phyloP scores from a whole-genome alignment of 2,888 invertebrate species.

The Zaprionus bogoriensis region DNA sequence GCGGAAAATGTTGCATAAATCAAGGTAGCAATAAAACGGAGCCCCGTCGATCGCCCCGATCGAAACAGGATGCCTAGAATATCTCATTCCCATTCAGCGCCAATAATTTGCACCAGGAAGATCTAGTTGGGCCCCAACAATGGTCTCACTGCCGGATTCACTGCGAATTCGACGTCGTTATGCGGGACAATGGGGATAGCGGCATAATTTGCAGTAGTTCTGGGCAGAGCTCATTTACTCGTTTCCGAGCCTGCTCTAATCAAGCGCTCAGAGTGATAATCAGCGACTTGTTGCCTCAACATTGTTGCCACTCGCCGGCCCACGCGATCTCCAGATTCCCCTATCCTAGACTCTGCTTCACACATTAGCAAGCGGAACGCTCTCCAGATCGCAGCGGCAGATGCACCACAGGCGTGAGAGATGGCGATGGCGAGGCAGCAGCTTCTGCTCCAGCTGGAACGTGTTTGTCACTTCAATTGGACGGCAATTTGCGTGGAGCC shows the following conservation, averaged over 20 bases:
- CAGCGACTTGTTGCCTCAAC: conserved; percentile 50
- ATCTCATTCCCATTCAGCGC: conserved; percentile 54
- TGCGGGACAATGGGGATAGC: conserved; percentile 53
- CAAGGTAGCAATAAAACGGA: conserved; percentile 73
- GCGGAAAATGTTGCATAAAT: conserved; percentile 77
- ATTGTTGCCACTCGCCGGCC: conserved; percentile 39
- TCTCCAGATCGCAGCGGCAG: conserved; percentile 54
- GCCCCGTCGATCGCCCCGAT: conserved; percentile 49
- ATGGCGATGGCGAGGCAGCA: conserved; percentile 26
- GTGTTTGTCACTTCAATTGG: conserved; percentile 54
- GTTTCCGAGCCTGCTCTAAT: conserved; percentile 28
- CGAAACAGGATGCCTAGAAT: conserved; percentile 61
- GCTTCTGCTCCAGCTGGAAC: conserved; percentile 29
- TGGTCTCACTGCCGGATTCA: conserved; percentile 26
- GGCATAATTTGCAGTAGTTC: conserved; percentile 51
- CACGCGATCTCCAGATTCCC: conserved; percentile 48
- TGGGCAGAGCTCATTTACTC: conserved; percentile 41
- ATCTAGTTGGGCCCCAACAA: conserved; percentile 30
- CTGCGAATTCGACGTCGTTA: conserved; percentile 59
- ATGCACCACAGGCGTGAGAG: conserved; percentile 50
- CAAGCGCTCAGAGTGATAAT: conserved; percentile 52
- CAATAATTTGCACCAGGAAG: conserved; percentile 62
- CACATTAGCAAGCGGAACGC: conserved; percentile 61
- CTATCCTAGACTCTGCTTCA: conserved; percentile 31
- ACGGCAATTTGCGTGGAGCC: conserved; percentile 24